Evolutionary conservation across 1,140 invertebrate genomes (phyloP), one percentile per base, ranked within the genome.

Genomic region (Drosophila parabipectinata): DNA sequence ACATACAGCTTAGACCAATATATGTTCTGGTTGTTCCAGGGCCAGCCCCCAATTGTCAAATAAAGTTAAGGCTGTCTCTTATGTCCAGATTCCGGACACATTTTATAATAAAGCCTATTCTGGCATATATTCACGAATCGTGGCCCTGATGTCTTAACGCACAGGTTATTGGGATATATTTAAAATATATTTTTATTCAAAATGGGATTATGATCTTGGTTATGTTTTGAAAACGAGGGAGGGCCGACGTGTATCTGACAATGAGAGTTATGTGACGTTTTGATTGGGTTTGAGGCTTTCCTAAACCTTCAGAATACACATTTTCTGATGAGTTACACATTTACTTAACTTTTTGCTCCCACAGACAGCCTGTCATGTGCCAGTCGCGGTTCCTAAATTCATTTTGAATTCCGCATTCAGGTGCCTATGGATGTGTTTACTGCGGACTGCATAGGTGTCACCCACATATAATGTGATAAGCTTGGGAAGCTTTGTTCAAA

Each of bases 351-450:
- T 67, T 66, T 67, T 64, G 28, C 68, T 77, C 77, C 81, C 57
- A 62, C 85, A 59, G 73, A 77, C 81, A 80, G 68, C 60, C 67
- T 77, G 77, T 85, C 81, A 84, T 72, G 76, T 79, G 68, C 77
- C 67, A 48, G 30, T 60, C 10, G 57, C 81, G 66, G 67, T 84
- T 83, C 72, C 72, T 62, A 80, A 80, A 73, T 77, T 77, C 41
- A 79, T 74, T 84, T 84, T 72, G 73, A 73, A 77, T 84, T 84
- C 84, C 61, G 58, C 79, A 83, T 73, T 80, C 53, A 64, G 34
- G 34, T 62, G 56, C 54, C 57, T 34, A 58, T 72, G 75, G 34
- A 37, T 37, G 12, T n/a, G 10, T 37, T 37, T 37, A 37, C 34
- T 37, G 10, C 8, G 32, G 32, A 9, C 8, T 32, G 32, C 8